Evolutionary conservation across 2,888 invertebrate genomes (phyloP), one percentile per base, ranked within the genome.

Genomic region (Apamea anceps): DNA sequence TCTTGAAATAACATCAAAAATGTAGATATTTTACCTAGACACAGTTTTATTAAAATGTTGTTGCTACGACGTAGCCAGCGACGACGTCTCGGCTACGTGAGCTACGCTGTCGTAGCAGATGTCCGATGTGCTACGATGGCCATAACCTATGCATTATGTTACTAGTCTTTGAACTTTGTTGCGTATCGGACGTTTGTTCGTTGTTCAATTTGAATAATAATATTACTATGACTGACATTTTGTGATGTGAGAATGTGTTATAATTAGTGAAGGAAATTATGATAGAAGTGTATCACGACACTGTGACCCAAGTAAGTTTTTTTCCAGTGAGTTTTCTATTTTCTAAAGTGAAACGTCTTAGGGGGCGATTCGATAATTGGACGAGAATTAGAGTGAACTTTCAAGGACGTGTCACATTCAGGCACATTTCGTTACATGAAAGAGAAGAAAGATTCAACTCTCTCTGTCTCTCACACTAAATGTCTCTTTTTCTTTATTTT

Each of bases 31-130:
- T 6, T 28, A 37, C 4, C 6, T n/a, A 60, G n/a, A 45, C 10
- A n/a, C 25, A 18, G 5, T 65, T 70, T 57, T 32, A 77, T 63
- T 42, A 67, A 45, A 51, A 7, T 42, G 28, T 25, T 62, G 8
- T 65, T 7, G 65, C 65, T 81, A 77, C 84, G 70, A 2, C 84
- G 84, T 81, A 81, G 63, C 63, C 13, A 54, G 25, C 5, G 28
- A 6, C 71, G 84, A 84, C 79, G 70, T 81, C 79, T 72, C 28
- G 1, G 32, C 79, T 79, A 84, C 79, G 79, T 6, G 79, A 12
- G 71, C 66, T 79, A 71, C 80, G 79, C 28, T 28, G 21, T 66
- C 80, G 84, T 81, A 81, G 81, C 63, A 84, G 79, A 81, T 63
- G n/a, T 8, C n/a, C 21, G 54, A 42, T 62, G 77, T 83, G 80